A percentile compares a stretch with the other conserved stretches of the same genome.
phyloP scores from a whole-genome alignment of 2,888 invertebrate genomes.

The Sarcophaga caerulescens region DNA sequence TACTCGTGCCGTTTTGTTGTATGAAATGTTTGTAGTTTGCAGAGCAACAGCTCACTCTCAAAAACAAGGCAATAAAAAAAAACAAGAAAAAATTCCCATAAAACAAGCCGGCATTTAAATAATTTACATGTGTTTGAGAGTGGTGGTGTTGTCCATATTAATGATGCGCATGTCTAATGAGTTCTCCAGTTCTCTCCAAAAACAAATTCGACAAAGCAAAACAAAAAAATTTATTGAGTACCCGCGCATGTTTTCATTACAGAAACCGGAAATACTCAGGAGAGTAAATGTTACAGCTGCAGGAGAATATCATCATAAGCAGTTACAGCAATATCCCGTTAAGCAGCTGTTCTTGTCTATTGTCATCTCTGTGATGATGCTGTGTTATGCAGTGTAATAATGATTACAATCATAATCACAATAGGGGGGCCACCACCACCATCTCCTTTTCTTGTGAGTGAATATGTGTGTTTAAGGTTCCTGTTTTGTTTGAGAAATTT shows the following conservation, averaged over 20 bases:
- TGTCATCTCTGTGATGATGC: neutral
- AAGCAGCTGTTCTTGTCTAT: constrained; percentile 22
- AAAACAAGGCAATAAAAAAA: no score
- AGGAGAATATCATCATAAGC: no score
- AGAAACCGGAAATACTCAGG: constrained; percentile 61
- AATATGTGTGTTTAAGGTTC: neutral
- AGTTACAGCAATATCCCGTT: neutral
- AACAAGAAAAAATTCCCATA: neutral
- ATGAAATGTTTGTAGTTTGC: constrained; percentile 24
- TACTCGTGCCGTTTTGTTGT: neutral
- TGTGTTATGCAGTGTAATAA: neutral
- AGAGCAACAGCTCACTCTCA: constrained; percentile 52
- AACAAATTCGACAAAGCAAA: neutral
- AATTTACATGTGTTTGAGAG: constrained; percentile 22
- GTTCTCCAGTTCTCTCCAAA: neutral
- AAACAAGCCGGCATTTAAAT: constrained; percentile 59
- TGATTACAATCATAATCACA: constrained; percentile 8
- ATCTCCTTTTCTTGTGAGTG: neutral
- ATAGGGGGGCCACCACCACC: neutral
- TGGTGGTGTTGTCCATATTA: neutral
- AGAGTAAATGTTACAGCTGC: neutral
- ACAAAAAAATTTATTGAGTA: neutral
- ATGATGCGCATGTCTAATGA: constrained; percentile 43
- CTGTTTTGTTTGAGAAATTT: constrained; percentile 1
- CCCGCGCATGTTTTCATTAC: constrained; percentile 53